Percentiles rank a stretch among this genome's conserved stretches.
phyloP scores from a whole-genome alignment of 2,797 vertebrate genomes.

The Macrochelys suwanniensis region DNA sequence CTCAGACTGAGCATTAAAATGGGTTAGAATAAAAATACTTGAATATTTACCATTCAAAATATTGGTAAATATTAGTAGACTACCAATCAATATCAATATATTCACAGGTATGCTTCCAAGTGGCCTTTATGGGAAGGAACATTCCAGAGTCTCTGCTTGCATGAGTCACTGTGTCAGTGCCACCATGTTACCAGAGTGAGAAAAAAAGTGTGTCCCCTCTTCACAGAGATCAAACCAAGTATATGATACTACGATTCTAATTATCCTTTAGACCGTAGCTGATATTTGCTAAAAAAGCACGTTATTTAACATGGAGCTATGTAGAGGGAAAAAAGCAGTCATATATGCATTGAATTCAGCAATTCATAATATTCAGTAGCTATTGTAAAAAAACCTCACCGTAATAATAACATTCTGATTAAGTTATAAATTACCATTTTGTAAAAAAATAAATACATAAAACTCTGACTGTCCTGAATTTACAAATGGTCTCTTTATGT shows the following conservation, averaged over 20 bases:
- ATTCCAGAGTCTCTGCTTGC: not conserved
- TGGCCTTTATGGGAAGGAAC: not conserved
- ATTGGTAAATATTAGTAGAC: not conserved
- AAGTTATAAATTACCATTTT: not conserved
- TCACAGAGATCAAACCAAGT: rapidly evolving
- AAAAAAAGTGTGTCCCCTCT: not conserved
- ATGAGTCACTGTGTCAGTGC: not conserved
- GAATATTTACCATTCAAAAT: no score
- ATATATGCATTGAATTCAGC: not conserved
- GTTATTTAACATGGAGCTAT: not conserved
- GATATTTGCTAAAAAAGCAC: no score
- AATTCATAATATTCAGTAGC: not conserved
- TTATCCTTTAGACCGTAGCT: not conserved
- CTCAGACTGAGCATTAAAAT: not conserved
- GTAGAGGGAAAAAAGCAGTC: not conserved
- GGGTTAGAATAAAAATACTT: not conserved
- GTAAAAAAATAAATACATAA: not conserved
- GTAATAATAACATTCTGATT: not conserved
- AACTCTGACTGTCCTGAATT: not conserved
- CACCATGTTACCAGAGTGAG: not conserved
- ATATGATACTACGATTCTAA: not conserved
- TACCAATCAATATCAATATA: not conserved
- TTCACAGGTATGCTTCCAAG: not conserved
- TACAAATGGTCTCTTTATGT: not conserved
- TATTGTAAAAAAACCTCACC: not conserved